Percentiles rank a stretch among this genome's conserved stretches.
phyloP scores from a whole-genome alignment of 2,888 invertebrate species.

The Nebria salina region DNA sequence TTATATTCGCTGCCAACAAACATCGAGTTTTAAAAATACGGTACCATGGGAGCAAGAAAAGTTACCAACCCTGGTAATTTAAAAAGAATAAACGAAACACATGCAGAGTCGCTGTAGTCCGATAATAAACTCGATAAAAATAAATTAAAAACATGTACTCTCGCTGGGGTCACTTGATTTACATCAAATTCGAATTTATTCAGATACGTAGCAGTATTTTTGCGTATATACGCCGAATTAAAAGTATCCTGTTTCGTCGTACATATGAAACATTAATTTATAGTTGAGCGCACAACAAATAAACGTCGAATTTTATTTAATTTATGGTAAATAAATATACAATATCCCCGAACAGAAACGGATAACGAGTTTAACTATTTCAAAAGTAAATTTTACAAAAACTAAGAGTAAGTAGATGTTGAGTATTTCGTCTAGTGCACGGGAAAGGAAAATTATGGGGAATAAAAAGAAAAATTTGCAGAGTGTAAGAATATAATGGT shows the following conservation, averaged over 20 bases:
- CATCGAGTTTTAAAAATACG: neutral
- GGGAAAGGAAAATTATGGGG: neutral
- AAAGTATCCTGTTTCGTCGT: neutral
- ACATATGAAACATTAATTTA: no score
- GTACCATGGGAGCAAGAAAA: neutral
- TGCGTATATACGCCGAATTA: neutral
- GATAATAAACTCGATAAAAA: conserved; percentile 44
- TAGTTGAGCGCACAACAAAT: no score
- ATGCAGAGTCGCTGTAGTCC: conserved; percentile 3
- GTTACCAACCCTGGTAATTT: conserved; percentile 12
- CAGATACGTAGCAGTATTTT: conserved; percentile 16
- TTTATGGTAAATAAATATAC: no score
- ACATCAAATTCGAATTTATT: conserved; percentile 41
- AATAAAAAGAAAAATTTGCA: neutral
- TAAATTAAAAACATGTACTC: conserved; percentile 38
- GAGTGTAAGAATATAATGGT: conserved; percentile 19
- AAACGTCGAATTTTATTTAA: no score
- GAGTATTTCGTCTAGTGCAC: neutral
- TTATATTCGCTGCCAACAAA: neutral
- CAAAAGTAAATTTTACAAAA: neutral
- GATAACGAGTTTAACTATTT: no score
- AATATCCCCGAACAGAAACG: no score
- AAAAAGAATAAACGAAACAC: conserved; percentile 30
- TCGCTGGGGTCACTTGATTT: conserved; percentile 34
- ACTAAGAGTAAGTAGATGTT: neutral